Conservation (phyloP, 2,113 vertebrate genomes). For the Phalacrocorax pelagicus region DNA sequence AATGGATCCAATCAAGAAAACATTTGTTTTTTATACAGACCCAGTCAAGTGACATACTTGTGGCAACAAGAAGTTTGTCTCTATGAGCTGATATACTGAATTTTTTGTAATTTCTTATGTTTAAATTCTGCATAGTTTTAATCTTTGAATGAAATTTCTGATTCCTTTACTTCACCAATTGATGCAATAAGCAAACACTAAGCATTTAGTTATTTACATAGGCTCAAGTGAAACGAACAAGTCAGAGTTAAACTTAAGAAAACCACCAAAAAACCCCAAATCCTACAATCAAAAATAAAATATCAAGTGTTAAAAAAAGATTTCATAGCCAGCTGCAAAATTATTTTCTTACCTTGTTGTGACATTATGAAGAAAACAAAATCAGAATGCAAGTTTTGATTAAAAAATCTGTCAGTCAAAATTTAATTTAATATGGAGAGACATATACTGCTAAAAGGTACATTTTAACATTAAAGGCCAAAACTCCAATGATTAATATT, state of each 20-base stretch:
- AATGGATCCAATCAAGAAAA: background rate
- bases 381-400: conserved; percentile 73
- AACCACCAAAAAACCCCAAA: background rate
- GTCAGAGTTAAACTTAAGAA: background rate
- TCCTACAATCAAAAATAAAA: conserved; percentile 31
- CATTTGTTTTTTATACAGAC: background rate
- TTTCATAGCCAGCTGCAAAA: conserved; percentile 27
- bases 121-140: background rate
- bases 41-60: background rate
- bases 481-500: conserved; percentile 79
- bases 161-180: background rate
- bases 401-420: conserved; percentile 81
- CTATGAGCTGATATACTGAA: background rate
- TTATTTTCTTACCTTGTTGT: conserved; percentile 69
- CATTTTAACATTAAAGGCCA: conserved; percentile 79
- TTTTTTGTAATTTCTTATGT: background rate
- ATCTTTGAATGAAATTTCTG: background rate
- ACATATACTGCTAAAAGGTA: conserved; percentile 79
- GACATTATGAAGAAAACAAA: conserved; percentile 73
- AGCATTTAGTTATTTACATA: background rate
- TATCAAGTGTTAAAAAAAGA: conserved; percentile 39
- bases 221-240: background rate
- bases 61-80: background rate
- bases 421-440: conserved; percentile 77
- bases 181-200: background rate